Percentiles rank a stretch among this genome's conserved stretches.
Evolutionary conservation across 2,113 vertebrate species (phyloP).

Genomic region (Pholis gunnellus): DNA sequence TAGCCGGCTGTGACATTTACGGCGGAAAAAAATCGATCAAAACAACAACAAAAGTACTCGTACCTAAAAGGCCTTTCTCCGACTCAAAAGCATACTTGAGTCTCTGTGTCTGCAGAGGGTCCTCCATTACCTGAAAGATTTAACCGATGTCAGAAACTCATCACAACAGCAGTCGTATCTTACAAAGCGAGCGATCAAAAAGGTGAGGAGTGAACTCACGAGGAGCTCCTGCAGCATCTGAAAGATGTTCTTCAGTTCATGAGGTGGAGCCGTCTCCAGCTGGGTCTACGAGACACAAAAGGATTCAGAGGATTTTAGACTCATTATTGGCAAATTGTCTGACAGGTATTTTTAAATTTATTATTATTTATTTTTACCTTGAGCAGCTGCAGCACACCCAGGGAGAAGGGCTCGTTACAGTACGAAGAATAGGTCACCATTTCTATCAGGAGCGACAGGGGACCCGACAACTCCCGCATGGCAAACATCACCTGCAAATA

Average conservation of each 20-base stretch:
- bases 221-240: slow-evolving; percentile 96
- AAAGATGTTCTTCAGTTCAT: slow-evolving; percentile 97
- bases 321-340: background rate
- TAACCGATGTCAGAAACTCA: background rate
- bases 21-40: too few species aligned
- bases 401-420: slow-evolving; percentile 96
- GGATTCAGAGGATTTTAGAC: background rate
- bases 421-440: slow-evolving; percentile 97
- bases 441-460: slow-evolving; percentile 90
- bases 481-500: slow-evolving; percentile 94
- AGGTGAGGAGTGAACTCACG: slow-evolving; percentile 81
- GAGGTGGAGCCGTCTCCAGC: slow-evolving; percentile 94
- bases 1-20: too few species aligned
- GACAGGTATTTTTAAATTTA: too few species aligned
- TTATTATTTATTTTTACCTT: slow-evolving; percentile 85
- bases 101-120: slow-evolving; percentile 93
- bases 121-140: slow-evolving; percentile 90
- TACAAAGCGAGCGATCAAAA: background rate
- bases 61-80: slow-evolving; percentile 95
- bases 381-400: slow-evolving; percentile 92
- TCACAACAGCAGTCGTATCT: background rate
- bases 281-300: slow-evolving; percentile 85
- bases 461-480: slow-evolving; percentile 93
- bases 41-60: too few species aligned
- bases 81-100: slow-evolving; percentile 98